Evolutionary conservation across 2,797 vertebrate genomes (phyloP), one percentile per base, ranked within the genome.

Genomic region (Gobionotothen gibberifrons): DNA sequence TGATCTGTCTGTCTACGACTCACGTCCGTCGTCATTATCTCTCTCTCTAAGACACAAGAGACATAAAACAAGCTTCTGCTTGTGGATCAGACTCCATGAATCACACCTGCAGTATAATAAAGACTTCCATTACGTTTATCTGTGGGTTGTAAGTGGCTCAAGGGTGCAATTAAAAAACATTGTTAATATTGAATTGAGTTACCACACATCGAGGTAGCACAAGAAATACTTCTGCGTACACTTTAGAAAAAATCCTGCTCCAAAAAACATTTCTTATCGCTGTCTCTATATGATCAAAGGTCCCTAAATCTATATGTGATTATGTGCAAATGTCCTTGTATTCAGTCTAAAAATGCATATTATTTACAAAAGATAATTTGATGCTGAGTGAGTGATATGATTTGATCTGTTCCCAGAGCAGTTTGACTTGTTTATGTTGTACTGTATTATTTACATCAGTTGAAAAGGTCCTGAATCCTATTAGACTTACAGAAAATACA

Each of bases 1-100:
- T 79, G 58, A 85, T 81, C 67, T 47, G 43, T 61, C 43, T 59
- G 72, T 44, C 69, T 73, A 54, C 46, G 26, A 32, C 36, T 32
- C 43, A 26, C 26, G 29, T 9, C 46, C 74, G 22, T 43, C 17
- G 1, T 79, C 46, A 56, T 43, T 46, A 29, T 32, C 42, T 44
- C 26, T 32, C 32, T 36, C 32, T 36, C 32, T 36, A 9, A 36
- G 7, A 36, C 32, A 10, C 14, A 16, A 54, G 14, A 40, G 14
- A 69, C 29, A 29, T 51, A 11, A 26, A 48, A 69, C 51, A 46
- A 36, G 53, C 39, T 32, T 51, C 56, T 51, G 12, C 43, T 26
- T 59, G 55, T 70, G n/a, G 13, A 9, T 46, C 9, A 0, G 26
- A 11, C 16, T 72, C 44, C 29, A 12, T n/a, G 53, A 40, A 47